Base-by-base conservation (phyloP, 2,113 vertebrate species). In the Myotis lucifugus region DNA sequence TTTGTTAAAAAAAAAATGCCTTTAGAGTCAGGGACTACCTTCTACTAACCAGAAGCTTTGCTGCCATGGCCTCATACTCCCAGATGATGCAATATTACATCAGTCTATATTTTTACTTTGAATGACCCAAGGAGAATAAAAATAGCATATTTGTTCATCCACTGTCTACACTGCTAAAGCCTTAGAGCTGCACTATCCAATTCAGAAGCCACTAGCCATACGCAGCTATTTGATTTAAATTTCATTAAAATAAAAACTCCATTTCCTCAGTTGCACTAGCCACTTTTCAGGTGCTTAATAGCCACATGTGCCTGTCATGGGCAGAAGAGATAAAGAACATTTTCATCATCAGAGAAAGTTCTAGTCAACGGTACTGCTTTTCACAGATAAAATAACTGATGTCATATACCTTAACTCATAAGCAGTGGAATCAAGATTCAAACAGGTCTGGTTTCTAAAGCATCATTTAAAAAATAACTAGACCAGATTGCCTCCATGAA, bases 321-420 rank as follows among this genome's bases (percentile, higher is more conserved):
- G 74, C 37, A 61, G 56, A 72, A 64, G 12, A 84, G n/a, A 46
- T 74, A 90, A 34, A 89, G n/a, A 37, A 66, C 15, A 40, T 73
- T 72, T 85, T 79, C 64, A 85, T 79, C 73, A 73, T 56, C 37
- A 86, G 72, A 74, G 67, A 70, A 95, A 54, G 81, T 73, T 90
- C 73, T 90, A 66, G 29, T 48, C 1, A 0, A 40, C 32, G 48
- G 10, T 48, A 54, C 46, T 89, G 90, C 70, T 79, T 85, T 93
- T 89, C 73, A 79, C 34, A 54, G 67, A 56, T 90, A 54, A 88
- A 84, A 64, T 72, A 79, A 93, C 37, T 73, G 54, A 79, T 15
- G 50, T 70, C 54, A 52, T 8, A 46, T 54, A 76, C 14, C 67
- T 56, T 56, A 94, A 76, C 61, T 70, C 70, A 77, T 83, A 88